Base-by-base conservation (phyloP, 2,888 invertebrate species). In the Mythimna albipuncta region DNA sequence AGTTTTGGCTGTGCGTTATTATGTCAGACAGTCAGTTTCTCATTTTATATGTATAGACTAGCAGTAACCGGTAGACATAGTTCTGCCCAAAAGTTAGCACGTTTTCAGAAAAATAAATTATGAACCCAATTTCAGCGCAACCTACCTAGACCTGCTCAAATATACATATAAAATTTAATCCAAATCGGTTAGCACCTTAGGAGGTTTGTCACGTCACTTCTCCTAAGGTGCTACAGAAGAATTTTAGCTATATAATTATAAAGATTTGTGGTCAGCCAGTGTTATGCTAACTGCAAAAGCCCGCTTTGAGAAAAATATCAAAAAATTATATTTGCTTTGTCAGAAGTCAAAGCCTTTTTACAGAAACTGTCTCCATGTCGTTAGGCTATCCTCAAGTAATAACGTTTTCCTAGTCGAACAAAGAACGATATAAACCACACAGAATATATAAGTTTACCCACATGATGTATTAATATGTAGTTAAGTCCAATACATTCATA, bases 401-500 rank as follows among this genome's bases (percentile, higher is more conserved):
- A 21, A 54, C 21, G 16, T 13, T 54, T 52, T 41, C n/a, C 1
- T 26, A 19, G 26, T 63, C 19, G 19, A 38, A 2, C n/a, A 63
- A 38, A 47, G 9, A 13, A 11, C 10, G 10, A 63, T 35, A 35
- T 21, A 35, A 61, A 16, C n/a, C 21, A 19, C 1, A 44, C n/a
- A 58, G 13, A 64, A 47, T 6, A 9, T 55, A 26, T 59, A 67
- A 59, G 35, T 32, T 77, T 26, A 64, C n/a, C 57, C n/a, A 54
- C n/a, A 26, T 55, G 10, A 54, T 19, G 11, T 55, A 50, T 35
- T 2, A 16, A 75, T 50, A 16, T 54, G 41, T 52, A 38, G 38
- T 38, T 52, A 38, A 38, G 21, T 61, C 21, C 38, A 57, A 65
- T 62, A 69, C 52, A 69, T 77, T 77, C 59, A 44, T 38, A 47